Evolutionary conservation across 1,140 invertebrate genomes (phyloP), one percentile per base, ranked within the genome.

Genomic region (Temnothorax curvispinosus): DNA sequence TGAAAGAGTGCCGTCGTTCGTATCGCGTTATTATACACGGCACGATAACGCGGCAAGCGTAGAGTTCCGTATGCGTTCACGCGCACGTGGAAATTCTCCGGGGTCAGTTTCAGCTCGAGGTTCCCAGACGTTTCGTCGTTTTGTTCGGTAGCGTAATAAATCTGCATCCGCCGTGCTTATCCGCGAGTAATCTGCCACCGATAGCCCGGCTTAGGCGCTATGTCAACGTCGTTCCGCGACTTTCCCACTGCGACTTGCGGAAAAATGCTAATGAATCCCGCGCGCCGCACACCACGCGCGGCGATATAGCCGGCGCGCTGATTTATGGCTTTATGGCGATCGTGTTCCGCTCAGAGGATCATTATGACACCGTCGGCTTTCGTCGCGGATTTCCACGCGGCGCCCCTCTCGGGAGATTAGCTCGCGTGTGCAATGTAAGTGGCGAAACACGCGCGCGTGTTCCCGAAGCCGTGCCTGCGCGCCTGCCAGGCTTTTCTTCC

Each of bases 311-410:
- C 85, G 88, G 85, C 87, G 76, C 60, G 60, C 58, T 90, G 89
- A 90, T 90, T 90, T 90, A 90, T 90, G 74, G 88, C 74, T 90
- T 90, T 90, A 90, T 90, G 74, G 88, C 74, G 89, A 87, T 80
- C 86, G 88, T 90, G 88, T 90, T 80, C 74, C 88, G 86, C 85
- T 89, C 85, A 82, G 72, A 58, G 86, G 88, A 87, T 90, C 88
- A 87, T 90, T 90, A 90, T 87, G 89, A 90, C 88, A 90, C 89
- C 87, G 85, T 90, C 80, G 56, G 86, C 89, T 90, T 80, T 90
- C 89, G 86, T 90, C 88, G 80, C 56, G 78, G 67, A 90, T 90
- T 90, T 88, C 27, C 27, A 27, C 81, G 54, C 62, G 21, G n/a
- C 50, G 38, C 9, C 18, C 32, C 27, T n/a, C 38, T 38, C 52